Percentiles rank a stretch among this genome's conserved stretches.
These are phyloP conservation scores for Danio aesculapii DNA, from an alignment of 2,797 vertebrate genomes.

Conservation along the genomic window DNA sequence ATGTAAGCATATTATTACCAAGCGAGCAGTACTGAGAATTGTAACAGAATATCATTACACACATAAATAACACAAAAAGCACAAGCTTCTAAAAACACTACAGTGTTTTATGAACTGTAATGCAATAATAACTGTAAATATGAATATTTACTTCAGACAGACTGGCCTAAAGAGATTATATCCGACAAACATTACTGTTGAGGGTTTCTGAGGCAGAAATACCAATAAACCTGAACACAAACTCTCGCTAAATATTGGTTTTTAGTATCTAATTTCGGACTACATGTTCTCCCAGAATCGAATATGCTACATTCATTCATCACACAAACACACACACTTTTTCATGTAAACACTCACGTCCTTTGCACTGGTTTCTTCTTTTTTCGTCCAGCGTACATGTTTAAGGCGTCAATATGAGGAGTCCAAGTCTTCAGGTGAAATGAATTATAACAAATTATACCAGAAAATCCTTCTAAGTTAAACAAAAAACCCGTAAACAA, in stretches of 20 bases:
- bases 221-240: neutral
- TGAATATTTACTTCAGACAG: constrained; percentile 22
- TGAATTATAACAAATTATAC: neutral
- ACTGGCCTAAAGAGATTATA: constrained; percentile 13
- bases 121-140: neutral
- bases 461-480: neutral
- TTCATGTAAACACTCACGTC: constrained; percentile 63
- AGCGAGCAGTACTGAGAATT: no score
- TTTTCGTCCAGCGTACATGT: constrained; percentile 70
- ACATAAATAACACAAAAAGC: neutral
- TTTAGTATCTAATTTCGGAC: neutral
- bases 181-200: neutral
- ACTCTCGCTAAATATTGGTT: neutral
- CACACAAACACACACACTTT: neutral
- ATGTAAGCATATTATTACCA: neutral
- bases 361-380: constrained; percentile 70
- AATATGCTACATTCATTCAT: neutral
- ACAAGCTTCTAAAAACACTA: neutral
- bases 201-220: neutral
- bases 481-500: neutral
- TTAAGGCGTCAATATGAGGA: constrained; percentile 5
- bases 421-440: constrained; percentile 15
- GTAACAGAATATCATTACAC: neutral
- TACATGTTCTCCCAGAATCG: no score
- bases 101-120: neutral